Conservation (phyloP, 2,113 vertebrate species). For the Psittacula cyanocephala region DNA sequence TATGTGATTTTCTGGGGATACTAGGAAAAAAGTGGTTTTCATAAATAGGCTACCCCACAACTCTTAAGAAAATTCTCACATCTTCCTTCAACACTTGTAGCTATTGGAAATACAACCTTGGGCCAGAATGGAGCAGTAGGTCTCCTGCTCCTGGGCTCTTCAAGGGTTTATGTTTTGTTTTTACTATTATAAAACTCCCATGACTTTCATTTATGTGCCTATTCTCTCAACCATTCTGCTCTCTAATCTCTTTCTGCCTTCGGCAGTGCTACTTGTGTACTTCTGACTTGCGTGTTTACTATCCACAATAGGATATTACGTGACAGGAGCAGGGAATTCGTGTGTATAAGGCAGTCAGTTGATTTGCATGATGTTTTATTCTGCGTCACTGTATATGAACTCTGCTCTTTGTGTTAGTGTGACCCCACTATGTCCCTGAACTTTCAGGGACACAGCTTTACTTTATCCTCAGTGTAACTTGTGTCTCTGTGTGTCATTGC, state of each 20-base stretch:
- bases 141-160: background rate
- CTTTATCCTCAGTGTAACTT: background rate
- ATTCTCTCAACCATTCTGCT: background rate
- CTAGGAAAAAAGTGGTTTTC: background rate
- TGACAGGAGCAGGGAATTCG: background rate
- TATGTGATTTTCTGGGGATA: background rate
- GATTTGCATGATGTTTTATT: background rate
- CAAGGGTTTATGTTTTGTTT: background rate
- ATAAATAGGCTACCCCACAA: background rate
- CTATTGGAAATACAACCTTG: background rate
- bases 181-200: background rate
- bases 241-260: background rate
- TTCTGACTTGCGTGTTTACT: background rate
- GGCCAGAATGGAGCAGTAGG: background rate
- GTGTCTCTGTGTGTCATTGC: background rate
- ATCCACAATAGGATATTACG: background rate
- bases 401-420: background rate
- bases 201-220: background rate
- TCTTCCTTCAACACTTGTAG: background rate
- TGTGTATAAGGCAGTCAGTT: background rate
- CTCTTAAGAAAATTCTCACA: background rate
- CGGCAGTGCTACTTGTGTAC: background rate
- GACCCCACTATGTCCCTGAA: background rate
- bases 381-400: background rate
- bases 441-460: background rate